Conservation (phyloP, 1,140 invertebrate species). For the Cheumatopsyche charites region DNA sequence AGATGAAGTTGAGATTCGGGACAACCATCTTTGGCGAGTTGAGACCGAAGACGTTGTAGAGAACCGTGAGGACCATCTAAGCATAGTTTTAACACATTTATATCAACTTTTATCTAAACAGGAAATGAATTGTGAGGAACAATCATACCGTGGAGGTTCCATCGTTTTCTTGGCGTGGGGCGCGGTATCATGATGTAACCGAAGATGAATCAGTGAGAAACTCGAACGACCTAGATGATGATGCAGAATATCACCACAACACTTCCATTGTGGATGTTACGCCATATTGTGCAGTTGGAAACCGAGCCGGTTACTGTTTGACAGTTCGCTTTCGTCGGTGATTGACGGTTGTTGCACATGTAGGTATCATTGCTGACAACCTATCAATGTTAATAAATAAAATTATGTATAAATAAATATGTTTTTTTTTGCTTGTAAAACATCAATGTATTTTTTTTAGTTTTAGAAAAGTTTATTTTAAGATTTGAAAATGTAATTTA, state of each 20-base stretch:
- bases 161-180: constrained; percentile 60
- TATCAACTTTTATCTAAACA: background rate
- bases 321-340: constrained; percentile 13
- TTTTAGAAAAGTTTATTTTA: no score
- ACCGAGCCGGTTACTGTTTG: background rate
- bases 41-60: constrained; percentile 69
- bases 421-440: no score
- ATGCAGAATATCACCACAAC: background rate
- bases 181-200: constrained; percentile 35
- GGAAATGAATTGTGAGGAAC: no score
- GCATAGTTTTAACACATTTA: constrained; percentile 13
- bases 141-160: constrained; percentile 63
- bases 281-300: background rate
- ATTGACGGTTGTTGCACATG: no score
- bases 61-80: constrained; percentile 71
- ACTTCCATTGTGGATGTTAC: background rate
- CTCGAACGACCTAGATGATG: background rate
- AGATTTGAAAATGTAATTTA: no score
- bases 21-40: constrained; percentile 80
- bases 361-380: no score
- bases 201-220: no score
- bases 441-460: no score
- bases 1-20: constrained; percentile 80
- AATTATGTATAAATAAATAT: no score
- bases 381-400: no score